Evolutionary conservation across 2,113 vertebrate species (phyloP).

Genomic region (Oncorhynchus clarkii): DNA sequence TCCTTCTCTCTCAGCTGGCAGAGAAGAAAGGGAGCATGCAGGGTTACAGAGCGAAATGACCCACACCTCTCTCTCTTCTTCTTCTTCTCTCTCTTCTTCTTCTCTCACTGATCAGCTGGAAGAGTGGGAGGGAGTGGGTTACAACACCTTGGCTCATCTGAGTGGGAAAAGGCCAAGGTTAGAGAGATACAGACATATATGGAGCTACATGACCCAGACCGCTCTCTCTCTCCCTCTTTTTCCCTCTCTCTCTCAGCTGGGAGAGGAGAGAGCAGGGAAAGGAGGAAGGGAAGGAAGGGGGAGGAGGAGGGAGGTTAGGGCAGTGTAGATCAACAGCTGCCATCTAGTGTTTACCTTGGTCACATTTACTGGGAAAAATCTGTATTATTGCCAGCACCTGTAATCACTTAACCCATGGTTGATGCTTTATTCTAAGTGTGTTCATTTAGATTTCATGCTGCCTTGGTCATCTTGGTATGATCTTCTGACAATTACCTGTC

Average conservation of each 20-base stretch:
- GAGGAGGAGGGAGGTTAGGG: not conserved
- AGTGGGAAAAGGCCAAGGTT: too few relatives aligned
- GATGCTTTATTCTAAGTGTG: not conserved
- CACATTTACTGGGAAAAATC: not conserved
- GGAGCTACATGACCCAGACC: too few relatives aligned
- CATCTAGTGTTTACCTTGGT: constrained; percentile 75
- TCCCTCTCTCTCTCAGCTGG: not conserved
- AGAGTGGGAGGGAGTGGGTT: too few relatives aligned
- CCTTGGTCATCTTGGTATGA: not conserved
- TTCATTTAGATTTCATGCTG: not conserved
- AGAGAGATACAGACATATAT: too few relatives aligned
- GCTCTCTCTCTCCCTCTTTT: too few relatives aligned
- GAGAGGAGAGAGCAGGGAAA: constrained; percentile 8
- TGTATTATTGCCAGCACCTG: not conserved
- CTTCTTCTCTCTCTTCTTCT: constrained; percentile 44
- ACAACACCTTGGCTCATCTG: too few relatives aligned
- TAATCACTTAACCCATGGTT: too few relatives aligned
- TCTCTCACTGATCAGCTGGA: constrained; percentile 25
- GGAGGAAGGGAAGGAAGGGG: not conserved
- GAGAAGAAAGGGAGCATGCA: too few relatives aligned
- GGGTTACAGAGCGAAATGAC: too few relatives aligned
- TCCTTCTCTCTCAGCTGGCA: not conserved
- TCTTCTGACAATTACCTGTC: not conserved
- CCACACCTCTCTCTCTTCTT: constrained; percentile 13
- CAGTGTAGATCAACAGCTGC: constrained; percentile 76